Evolutionary conservation across 2,113 vertebrate genomes (phyloP).

Genomic region (Fulica atra): DNA sequence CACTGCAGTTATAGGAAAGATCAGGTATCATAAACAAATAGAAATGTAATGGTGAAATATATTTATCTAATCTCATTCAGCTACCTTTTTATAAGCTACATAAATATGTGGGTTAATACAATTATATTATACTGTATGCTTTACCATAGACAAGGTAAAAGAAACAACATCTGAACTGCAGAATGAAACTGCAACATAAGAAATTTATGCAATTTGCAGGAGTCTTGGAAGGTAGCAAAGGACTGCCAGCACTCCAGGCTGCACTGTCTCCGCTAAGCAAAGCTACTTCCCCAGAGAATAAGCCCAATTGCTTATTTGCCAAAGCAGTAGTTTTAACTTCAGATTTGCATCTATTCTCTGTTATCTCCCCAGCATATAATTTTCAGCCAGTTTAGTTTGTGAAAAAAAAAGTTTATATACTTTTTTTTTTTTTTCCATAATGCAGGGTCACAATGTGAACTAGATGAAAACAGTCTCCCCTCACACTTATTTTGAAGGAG

Average conservation of each 20-base stretch:
- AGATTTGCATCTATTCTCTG: neutral
- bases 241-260: neutral
- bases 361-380: fast-evolving
- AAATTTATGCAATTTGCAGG: neutral
- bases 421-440: neutral
- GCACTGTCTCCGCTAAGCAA: neutral
- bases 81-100: neutral
- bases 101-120: neutral
- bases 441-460: neutral
- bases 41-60: neutral
- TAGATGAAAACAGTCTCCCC: neutral
- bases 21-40: neutral
- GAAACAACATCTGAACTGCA: neutral
- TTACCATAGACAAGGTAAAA: neutral
- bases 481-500: neutral
- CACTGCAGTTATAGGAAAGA: neutral
- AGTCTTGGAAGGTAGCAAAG: neutral
- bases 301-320: neutral
- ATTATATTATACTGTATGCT: neutral
- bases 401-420: neutral
- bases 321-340: neutral
- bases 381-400: neutral
- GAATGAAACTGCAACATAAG: neutral
- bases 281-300: neutral
- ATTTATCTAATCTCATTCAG: neutral